Base-by-base conservation (phyloP, 2,113 vertebrate genomes). In the Ageneiosus marmoratus region DNA sequence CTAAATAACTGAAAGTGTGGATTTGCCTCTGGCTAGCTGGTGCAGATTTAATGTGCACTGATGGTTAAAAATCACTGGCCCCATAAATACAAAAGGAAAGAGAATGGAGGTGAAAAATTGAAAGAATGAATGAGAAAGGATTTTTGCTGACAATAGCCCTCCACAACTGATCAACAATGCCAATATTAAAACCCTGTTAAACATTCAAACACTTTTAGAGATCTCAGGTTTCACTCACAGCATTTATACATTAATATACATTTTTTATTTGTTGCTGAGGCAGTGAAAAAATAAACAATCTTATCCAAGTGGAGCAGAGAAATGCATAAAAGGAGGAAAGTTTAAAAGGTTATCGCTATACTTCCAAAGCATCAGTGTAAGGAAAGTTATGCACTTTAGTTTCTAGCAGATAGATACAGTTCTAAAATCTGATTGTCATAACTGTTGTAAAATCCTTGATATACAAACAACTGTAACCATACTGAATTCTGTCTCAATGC, bases 1-100 rank as follows among this genome's bases (percentile, higher is more conserved):
- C 20, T 37, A 2, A 67, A 34, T 29, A 37, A 67, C 63, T 37
- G 32, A 67, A 67, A 67, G 7, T 4, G 32, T 67, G 63, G 32
- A 32, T 37, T 67, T 67, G 63, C 63, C 63, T 67, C 18, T 37
- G 32, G 60, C 60, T 37, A 37, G 32, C 32, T 67, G 32, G 32
- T 67, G 63, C 32, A 37, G 63, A 67, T 67, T 67, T 67, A 37
- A 67, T 67, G 63, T 67, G 7, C 63, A 37, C 32, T 37, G 29
- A 37, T 37, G 32, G 63, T 34, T 67, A 67, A 67, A 67, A 67
- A 67, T 67, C 58, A 62, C 58, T 62, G n/a, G 29, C n/a, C 29
- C 60, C 60, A 63, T 63, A 32, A 32, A 63, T 63, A 32, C 27
- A 32, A 63, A 56, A 60, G 56, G 16, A 63, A 32, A 5, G 27